These are phyloP conservation scores for Alviniconcha marisindica DNA, from an alignment of 1,140 invertebrate species.

Conservation along the genomic window DNA sequence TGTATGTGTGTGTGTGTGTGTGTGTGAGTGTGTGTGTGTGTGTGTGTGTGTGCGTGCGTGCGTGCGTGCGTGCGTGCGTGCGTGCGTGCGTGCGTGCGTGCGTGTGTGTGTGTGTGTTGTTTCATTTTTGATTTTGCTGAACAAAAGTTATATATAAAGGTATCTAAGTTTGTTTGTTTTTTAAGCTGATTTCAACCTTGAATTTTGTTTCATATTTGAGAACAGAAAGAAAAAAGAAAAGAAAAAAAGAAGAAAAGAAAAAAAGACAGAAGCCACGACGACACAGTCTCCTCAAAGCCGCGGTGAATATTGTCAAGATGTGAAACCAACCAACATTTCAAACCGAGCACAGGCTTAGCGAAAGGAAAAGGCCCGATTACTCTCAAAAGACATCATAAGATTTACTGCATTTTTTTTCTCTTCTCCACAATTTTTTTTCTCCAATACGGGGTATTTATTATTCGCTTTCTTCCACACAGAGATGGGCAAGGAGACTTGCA, in stretches of 20 bases:
- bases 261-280: neutral
- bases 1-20: neutral
- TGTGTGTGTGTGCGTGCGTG: neutral
- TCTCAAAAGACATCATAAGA: neutral
- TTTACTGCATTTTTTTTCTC: neutral
- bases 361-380: neutral
- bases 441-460: too few relatives aligned
- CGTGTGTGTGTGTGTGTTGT: neutral
- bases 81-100: neutral
- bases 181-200: neutral
- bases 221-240: neutral
- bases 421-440: too few relatives aligned
- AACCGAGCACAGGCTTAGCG: neutral
- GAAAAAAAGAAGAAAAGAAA: neutral
- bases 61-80: neutral
- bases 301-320: neutral
- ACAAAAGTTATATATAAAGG: neutral
- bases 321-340: neutral
- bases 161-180: neutral
- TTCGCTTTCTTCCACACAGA: too few relatives aligned
- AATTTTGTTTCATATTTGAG: neutral
- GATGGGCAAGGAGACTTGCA: too few relatives aligned
- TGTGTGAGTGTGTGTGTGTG: neutral
- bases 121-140: neutral
- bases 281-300: neutral